These are phyloP conservation scores for Phytoseiulus persimilis DNA, from an alignment of 2,888 invertebrate genomes.

Conservation along the genomic window DNA sequence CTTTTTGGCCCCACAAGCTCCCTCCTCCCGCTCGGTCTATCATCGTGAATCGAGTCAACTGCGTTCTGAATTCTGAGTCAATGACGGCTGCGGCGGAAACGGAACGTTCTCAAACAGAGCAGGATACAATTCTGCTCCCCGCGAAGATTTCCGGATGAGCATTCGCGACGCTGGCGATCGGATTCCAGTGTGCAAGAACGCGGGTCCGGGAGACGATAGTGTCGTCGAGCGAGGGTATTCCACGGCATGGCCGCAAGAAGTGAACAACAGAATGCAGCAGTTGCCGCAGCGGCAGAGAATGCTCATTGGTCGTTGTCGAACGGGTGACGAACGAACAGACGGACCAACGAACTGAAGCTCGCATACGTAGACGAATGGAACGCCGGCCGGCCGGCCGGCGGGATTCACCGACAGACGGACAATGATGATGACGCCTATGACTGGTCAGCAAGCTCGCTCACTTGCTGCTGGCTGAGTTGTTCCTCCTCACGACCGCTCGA, in stretches of 20 bases:
- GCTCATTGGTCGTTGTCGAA: neutral
- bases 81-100: no score
- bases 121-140: no score
- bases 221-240: neutral
- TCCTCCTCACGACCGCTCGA: neutral
- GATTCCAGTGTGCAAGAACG: neutral
- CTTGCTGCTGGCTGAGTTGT: neutral
- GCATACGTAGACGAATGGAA: neutral
- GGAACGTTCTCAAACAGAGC: no score
- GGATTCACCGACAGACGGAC: neutral
- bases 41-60: neutral
- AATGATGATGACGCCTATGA: neutral
- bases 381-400: neutral
- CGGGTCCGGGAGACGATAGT: neutral
- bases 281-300: neutral
- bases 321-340: neutral
- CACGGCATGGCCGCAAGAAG: neutral
- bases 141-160: no score
- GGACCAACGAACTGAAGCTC: neutral
- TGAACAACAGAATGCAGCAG: neutral
- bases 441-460: neutral
- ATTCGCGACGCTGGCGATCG: no score
- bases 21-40: neutral
- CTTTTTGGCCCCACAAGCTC: neutral
- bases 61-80: neutral